Percentiles rank a stretch among this genome's conserved stretches.
Conservation (phyloP, 2,797 vertebrate genomes). For the Crenuchus spilurus region DNA sequence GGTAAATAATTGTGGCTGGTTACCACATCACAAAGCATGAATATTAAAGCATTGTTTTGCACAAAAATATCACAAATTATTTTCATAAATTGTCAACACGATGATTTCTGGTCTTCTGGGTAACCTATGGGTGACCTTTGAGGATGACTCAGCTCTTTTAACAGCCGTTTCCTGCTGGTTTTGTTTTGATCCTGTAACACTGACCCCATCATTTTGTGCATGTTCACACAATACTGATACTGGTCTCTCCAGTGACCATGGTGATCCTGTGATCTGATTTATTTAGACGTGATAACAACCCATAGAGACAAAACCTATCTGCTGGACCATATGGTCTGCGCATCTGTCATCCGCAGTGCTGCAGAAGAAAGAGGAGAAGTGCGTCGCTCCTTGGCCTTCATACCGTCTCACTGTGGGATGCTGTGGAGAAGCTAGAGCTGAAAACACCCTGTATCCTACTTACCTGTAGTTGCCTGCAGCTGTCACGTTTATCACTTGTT, state of each 20-base stretch:
- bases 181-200: slow-evolving; percentile 24
- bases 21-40: too few species aligned
- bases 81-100: too few species aligned
- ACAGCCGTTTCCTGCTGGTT: neutral
- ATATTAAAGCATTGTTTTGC: too few species aligned
- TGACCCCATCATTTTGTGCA: slow-evolving; percentile 11
- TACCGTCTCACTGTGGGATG: slow-evolving; percentile 35
- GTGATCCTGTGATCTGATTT: slow-evolving; percentile 45
- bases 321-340: slow-evolving; percentile 53
- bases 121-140: too few species aligned
- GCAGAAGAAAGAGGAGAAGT: slow-evolving; percentile 29
- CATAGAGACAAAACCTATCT: slow-evolving; percentile 38
- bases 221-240: neutral
- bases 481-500: too few species aligned
- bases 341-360: slow-evolving; percentile 54
- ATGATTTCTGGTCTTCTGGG: too few species aligned
- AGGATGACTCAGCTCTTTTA: neutral
- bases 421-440: slow-evolving; percentile 1
- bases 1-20: too few species aligned
- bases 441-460: slow-evolving; percentile 3
- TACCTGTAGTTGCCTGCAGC: slow-evolving; percentile 3
- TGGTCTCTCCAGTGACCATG: slow-evolving; percentile 16
- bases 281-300: slow-evolving; percentile 31
- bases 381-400: slow-evolving; percentile 35
- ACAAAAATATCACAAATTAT: too few species aligned